Percentiles rank a stretch among this genome's conserved stretches.
Conservation (phyloP, 2,113 vertebrate species). For the Symphodus melops region DNA sequence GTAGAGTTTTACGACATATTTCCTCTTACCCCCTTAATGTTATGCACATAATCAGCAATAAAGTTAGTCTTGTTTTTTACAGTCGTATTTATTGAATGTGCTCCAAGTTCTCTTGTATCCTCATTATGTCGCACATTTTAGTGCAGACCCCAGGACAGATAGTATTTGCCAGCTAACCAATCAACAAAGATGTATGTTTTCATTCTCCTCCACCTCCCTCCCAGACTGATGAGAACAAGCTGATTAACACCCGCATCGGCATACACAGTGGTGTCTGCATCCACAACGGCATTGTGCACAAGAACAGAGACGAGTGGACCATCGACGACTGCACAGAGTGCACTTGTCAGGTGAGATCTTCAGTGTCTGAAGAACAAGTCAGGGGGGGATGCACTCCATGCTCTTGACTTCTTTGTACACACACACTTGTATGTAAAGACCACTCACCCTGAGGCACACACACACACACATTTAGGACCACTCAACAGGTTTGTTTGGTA, state of each 20-base stretch:
- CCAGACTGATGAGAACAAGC: constrained; percentile 91
- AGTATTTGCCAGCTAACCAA: background rate
- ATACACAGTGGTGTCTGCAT: constrained; percentile 88
- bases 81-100: no score
- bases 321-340: constrained; percentile 97
- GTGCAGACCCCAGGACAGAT: no score
- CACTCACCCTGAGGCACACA: constrained; percentile 9
- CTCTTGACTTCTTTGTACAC: constrained; percentile 19
- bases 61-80: no score
- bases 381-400: constrained; percentile 1
- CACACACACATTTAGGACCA: constrained; percentile 27
- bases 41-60: no score
- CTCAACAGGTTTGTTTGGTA: constrained; percentile 64
- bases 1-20: no score
- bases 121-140: no score
- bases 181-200: background rate
- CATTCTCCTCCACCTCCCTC: background rate
- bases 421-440: constrained; percentile 9
- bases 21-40: no score
- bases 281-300: constrained; percentile 93
- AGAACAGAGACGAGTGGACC: constrained; percentile 94
- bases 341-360: constrained; percentile 86
- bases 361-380: constrained; percentile 4
- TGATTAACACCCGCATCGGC: constrained; percentile 82
- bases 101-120: no score